Evolutionary conservation across 53 echinoderm and acorn worm species (phyloP).

Genomic region (Henricia sp.): DNA sequence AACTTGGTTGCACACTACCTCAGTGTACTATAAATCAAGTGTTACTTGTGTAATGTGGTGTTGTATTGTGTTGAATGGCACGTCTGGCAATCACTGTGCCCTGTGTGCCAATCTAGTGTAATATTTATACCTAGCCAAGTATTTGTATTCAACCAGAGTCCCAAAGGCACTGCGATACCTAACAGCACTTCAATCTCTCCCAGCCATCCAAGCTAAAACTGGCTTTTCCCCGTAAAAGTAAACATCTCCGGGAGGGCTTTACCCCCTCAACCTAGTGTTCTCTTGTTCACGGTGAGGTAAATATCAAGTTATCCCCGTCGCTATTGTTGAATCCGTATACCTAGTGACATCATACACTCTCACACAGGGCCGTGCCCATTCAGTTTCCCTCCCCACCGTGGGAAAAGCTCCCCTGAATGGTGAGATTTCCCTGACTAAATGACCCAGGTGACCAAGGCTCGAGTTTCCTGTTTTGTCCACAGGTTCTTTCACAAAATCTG

Average conservation of each 20-base stretch:
- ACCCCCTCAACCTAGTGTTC: background rate
- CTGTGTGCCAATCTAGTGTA: too few species aligned
- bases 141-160: too few species aligned
- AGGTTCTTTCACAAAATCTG: too few species aligned
- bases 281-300: slow-evolving; percentile 29
- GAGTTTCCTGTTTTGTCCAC: background rate
- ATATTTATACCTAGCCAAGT: too few species aligned
- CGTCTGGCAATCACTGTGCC: too few species aligned
- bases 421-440: slow-evolving; percentile 1
- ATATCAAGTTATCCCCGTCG: slow-evolving; percentile 22
- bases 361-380: too few species aligned
- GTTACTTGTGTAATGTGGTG: too few species aligned
- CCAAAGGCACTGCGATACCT: slow-evolving; percentile 23
- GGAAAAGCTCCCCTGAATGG: background rate
- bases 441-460: slow-evolving; percentile 10
- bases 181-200: background rate
- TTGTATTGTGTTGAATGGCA: too few species aligned
- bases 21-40: too few species aligned
- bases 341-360: too few species aligned
- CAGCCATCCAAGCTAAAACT: background rate
- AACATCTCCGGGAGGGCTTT: background rate
- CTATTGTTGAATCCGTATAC: slow-evolving; percentile 16
- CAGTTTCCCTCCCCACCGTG: background rate
- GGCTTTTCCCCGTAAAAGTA: background rate
- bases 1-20: too few species aligned